These are phyloP conservation scores for Passerina amoena DNA, from an alignment of 2,113 vertebrate genomes.

Conservation along the genomic window DNA sequence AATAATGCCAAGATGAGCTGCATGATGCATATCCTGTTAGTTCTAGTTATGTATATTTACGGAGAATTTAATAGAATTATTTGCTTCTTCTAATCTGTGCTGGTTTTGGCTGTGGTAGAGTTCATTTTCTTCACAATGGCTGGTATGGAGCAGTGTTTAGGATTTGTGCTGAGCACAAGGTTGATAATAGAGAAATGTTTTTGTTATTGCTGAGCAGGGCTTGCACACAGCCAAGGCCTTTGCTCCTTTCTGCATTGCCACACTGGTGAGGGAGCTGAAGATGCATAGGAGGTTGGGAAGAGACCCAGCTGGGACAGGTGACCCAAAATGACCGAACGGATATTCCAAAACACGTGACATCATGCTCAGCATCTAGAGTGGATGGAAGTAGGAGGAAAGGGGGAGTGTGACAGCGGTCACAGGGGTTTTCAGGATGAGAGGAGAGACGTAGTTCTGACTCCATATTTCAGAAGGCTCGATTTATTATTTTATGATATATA, in stretches of 20 bases:
- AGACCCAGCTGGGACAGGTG: not conserved
- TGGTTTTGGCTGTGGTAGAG: not conserved
- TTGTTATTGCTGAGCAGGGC: not conserved
- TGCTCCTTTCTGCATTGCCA: accelerated
- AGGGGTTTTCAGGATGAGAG: too few species aligned
- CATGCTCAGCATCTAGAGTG: not conserved
- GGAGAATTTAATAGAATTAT: not conserved
- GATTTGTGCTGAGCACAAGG: not conserved
- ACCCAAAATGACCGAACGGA: not conserved
- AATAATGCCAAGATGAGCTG: not conserved
- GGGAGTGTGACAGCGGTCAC: too few species aligned
- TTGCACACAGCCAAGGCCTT: not conserved
- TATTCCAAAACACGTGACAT: not conserved
- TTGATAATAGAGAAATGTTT: not conserved
- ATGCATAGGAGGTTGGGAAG: accelerated
- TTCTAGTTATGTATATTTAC: not conserved
- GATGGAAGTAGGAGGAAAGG: not conserved
- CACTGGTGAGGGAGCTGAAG: accelerated
- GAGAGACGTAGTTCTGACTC: too few species aligned
- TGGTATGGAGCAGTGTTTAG: not conserved
- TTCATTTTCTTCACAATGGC: not conserved
- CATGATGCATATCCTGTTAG: not conserved
- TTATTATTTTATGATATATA: too few species aligned
- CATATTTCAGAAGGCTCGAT: too few species aligned
- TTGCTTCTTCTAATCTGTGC: not conserved